A percentile compares a stretch with the other conserved stretches of the same genome.
Conservation (phyloP, 2,888 invertebrate genomes). For the Morpho achilles region DNA sequence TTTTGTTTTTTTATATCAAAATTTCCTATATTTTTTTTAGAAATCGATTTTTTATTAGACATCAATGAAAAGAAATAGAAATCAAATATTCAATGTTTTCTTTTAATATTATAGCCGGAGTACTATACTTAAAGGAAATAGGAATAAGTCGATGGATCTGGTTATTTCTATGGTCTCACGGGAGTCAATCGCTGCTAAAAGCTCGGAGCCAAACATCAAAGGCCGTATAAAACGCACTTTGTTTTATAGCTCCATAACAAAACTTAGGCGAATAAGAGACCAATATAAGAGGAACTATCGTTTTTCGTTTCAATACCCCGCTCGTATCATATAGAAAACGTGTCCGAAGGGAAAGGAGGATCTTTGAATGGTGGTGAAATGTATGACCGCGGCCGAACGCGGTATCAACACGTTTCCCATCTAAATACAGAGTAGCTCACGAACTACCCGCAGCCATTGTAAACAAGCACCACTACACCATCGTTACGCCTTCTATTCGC, state of each 20-base stretch:
- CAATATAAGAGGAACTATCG: constrained; percentile 44
- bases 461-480: constrained; percentile 71
- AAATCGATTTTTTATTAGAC: no score
- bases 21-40: no score
- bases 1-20: no score
- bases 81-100: no score
- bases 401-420: constrained; percentile 66
- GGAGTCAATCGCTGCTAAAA: constrained; percentile 62
- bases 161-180: constrained; percentile 56
- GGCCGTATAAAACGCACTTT: constrained; percentile 70
- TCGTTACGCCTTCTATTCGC: constrained; percentile 60
- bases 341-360: constrained; percentile 36
- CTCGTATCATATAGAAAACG: constrained; percentile 29
- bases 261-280: constrained; percentile 20
- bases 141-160: constrained; percentile 40
- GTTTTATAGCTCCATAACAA: constrained; percentile 66
- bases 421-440: constrained; percentile 70
- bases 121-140: neutral
- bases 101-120: no score
- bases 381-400: constrained; percentile 54
- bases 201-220: constrained; percentile 72
- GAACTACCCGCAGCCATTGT: constrained; percentile 74
- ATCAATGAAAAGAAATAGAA: no score
- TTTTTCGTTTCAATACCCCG: constrained; percentile 39
- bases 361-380: constrained; percentile 48